Conservation (phyloP, 2,797 vertebrate genomes). For the Sylvilagus floridanus region DNA sequence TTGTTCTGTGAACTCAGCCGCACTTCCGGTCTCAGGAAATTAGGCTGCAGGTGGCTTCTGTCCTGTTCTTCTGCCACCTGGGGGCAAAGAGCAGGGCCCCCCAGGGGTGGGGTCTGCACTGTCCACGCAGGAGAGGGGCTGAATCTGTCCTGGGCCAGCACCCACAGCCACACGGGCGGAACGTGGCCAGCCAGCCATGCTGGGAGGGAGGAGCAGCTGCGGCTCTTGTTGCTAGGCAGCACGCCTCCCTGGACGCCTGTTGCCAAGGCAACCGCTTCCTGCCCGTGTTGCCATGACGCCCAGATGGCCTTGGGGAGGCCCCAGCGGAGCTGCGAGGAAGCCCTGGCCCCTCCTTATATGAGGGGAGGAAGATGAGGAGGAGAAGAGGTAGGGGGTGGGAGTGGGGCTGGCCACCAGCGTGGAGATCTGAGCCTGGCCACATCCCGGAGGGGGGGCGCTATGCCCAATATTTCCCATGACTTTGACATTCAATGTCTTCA, state of each 20-base stretch:
- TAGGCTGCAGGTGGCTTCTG: background rate
- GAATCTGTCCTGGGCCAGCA: background rate
- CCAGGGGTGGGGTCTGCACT: too few species aligned
- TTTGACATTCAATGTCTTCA: background rate
- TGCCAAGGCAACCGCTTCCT: constrained; percentile 69
- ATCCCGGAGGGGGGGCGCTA: background rate
- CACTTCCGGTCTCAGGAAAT: background rate
- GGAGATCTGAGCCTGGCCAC: background rate
- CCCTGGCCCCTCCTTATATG: background rate
- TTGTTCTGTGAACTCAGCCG: background rate
- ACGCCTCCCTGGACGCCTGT: constrained; percentile 59
- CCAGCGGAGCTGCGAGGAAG: background rate
- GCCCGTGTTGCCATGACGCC: constrained; percentile 66
- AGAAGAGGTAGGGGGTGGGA: background rate
- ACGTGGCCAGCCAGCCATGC: background rate
- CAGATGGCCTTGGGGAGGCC: constrained; percentile 44
- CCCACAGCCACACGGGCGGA: background rate
- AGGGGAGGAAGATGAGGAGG: background rate
- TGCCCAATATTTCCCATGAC: background rate
- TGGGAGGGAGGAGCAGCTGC: background rate
- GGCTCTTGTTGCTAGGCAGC: constrained; percentile 55
- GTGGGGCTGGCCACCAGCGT: background rate
- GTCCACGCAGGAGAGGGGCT: background rate
- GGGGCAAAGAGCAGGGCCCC: too few species aligned
- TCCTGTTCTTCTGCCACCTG: background rate